A percentile compares a stretch with the other conserved stretches of the same genome.
Evolutionary conservation across 2,797 vertebrate genomes (phyloP).

Genomic region (Peromyscus aztecus): DNA sequence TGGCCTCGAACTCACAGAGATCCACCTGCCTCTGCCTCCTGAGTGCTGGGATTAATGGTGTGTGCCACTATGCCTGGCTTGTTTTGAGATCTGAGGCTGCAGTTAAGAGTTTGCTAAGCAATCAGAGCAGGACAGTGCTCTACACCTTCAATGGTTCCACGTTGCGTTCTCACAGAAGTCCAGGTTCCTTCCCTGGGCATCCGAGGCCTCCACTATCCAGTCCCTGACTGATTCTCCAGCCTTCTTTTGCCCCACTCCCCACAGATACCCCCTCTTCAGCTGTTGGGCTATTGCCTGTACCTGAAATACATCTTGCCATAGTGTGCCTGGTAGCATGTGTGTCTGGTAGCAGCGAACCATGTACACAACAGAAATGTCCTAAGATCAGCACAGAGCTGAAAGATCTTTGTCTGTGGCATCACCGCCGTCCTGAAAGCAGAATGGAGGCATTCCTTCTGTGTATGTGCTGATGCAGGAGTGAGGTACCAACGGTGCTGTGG

Average conservation of each 20-base stretch:
- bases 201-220: background rate
- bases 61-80: background rate
- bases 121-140: background rate
- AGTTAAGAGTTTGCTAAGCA: background rate
- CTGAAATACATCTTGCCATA: background rate
- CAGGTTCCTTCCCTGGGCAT: background rate
- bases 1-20: background rate
- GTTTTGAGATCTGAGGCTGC: background rate
- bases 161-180: background rate
- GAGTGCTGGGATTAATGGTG: background rate
- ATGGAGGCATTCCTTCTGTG: background rate
- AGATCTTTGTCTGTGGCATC: background rate
- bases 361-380: background rate
- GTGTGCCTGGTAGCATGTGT: fast-evolving
- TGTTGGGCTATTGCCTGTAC: fast-evolving
- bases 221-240: background rate
- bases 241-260: background rate
- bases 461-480: background rate
- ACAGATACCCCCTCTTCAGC: background rate
- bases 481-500: background rate
- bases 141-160: background rate
- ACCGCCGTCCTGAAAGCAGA: background rate
- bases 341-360: no score
- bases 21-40: background rate
- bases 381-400: background rate